Base-by-base conservation (phyloP, 2,888 invertebrate species). In the Azorinus chamasolen region DNA sequence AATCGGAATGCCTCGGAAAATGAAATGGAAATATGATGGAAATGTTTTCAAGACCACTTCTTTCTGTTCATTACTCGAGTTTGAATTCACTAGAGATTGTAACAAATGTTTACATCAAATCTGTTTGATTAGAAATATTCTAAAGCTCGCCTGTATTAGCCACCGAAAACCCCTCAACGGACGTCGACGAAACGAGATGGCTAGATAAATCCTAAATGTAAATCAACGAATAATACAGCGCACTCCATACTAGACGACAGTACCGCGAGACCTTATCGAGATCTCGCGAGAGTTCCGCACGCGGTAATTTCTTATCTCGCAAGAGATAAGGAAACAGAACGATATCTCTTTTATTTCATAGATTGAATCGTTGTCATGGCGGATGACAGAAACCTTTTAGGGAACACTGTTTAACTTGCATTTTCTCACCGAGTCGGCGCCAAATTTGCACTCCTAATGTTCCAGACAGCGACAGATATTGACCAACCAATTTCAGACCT, bases 311-410 rank as follows among this genome's bases (percentile, higher is more conserved):
- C 50, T 64, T 63, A 72, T 72, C 57, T 43, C 41, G 53, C 22
- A 37, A 53, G 41, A 58, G 71, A 72, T 72, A 72, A 45, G 37
- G 48, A 45, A 64, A 64, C 64, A 58, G 58, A 64, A 53, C 64
- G 58, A 64, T 58, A 64, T 58, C 39, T 53, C 51, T 59, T 63
- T 51, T 51, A 32, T 72, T 64, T 72, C 58, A 58, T 51, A 72
- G 64, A 72, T 72, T 72, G 71, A 63, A 50, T 58, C 58, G 51
- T 64, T 64, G 64, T 72, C 59, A 54, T 50, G 37, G 71, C 20
- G 37, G 48, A 72, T 72, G 71, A 65, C 64, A 65, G 57, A 72
- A 72, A 72, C 64, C 71, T 72, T 72, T 72, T 72, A 72, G 58
- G 24, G 64, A 58, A 64, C 41, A 48, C 27, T 51, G 64, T 66